Percentiles rank a stretch among this genome's conserved stretches.
Conservation (phyloP, 2,888 invertebrate species). For the Parnassius apollo region DNA sequence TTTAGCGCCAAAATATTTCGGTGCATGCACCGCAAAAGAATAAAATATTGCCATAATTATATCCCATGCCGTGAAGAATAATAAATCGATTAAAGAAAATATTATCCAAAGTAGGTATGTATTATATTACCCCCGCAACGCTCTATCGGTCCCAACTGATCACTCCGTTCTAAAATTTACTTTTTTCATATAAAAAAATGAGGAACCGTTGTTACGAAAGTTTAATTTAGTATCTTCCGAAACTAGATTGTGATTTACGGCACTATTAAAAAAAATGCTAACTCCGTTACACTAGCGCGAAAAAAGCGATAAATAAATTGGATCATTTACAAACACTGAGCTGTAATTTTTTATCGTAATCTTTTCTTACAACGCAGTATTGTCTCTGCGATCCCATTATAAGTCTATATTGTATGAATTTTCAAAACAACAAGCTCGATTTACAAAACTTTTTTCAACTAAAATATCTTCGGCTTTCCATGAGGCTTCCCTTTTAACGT, state of each 20-base stretch:
- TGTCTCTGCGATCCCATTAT: no score
- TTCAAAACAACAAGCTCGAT: no score
- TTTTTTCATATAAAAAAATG: slow-evolving; percentile 10
- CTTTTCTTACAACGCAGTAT: no score
- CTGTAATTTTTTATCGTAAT: neutral
- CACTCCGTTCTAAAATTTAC: slow-evolving; percentile 8
- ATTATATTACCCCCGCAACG: slow-evolving; percentile 18
- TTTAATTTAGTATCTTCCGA: slow-evolving; percentile 6
- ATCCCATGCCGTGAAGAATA: slow-evolving; percentile 1
- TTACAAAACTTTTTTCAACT: no score
- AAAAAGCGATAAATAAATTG: neutral
- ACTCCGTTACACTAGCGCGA: slow-evolving; percentile 12
- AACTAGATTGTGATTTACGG: slow-evolving; percentile 11
- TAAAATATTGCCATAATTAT: no score
- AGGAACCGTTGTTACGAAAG: slow-evolving; percentile 14
- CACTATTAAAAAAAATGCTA: slow-evolving; percentile 15
- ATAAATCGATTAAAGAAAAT: slow-evolving; percentile 12
- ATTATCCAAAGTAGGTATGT: slow-evolving; percentile 14
- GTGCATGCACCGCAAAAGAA: no score
- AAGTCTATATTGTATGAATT: no score
- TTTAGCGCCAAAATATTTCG: no score
- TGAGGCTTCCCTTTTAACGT: no score
- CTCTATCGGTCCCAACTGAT: neutral
- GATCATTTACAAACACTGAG: neutral
- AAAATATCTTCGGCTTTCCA: no score